phyloP scores from a whole-genome alignment of 1,140 invertebrate genomes.

The Zophobas atratus region DNA sequence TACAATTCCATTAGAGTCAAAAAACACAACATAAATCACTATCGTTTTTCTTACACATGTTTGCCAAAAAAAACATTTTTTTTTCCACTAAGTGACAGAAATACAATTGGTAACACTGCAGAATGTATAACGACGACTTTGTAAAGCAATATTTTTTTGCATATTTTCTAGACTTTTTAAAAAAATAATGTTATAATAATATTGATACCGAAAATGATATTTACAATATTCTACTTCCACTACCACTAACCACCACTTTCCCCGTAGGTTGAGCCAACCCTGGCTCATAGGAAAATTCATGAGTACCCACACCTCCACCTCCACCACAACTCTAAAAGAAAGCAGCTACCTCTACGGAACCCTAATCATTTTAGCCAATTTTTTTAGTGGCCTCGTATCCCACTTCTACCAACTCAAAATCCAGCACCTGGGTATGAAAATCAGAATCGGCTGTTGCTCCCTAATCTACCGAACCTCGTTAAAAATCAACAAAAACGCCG shows the following conservation, averaged over 20 bases:
- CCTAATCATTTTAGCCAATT: background rate
- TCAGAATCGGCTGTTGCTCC: slow-evolving; percentile 84
- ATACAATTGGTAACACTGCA: too few relatives aligned
- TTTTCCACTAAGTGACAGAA: too few relatives aligned
- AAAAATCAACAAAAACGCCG: slow-evolving; percentile 78
- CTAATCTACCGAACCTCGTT: slow-evolving; percentile 88
- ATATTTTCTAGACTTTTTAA: too few relatives aligned
- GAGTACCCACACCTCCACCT: background rate
- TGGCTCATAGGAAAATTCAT: slow-evolving; percentile 4
- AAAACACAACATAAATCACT: too few relatives aligned
- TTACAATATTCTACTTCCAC: background rate
- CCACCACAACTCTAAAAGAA: background rate
- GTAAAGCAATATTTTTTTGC: too few relatives aligned
- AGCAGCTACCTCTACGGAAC: background rate
- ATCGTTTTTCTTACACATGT: too few relatives aligned
- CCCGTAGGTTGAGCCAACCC: background rate
- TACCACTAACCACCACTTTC: background rate
- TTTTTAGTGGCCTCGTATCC: background rate
- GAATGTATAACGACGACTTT: too few relatives aligned
- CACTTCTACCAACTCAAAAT: slow-evolving; percentile 1
- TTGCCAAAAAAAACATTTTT: too few relatives aligned
- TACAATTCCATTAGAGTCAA: too few relatives aligned
- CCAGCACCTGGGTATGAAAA: slow-evolving; percentile 85
- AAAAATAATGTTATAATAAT: too few relatives aligned
- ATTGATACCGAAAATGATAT: too few relatives aligned